Percentiles rank a stretch among this genome's conserved stretches.
Conservation (phyloP, 2,888 invertebrate genomes). For the Dynastes hyllus region DNA sequence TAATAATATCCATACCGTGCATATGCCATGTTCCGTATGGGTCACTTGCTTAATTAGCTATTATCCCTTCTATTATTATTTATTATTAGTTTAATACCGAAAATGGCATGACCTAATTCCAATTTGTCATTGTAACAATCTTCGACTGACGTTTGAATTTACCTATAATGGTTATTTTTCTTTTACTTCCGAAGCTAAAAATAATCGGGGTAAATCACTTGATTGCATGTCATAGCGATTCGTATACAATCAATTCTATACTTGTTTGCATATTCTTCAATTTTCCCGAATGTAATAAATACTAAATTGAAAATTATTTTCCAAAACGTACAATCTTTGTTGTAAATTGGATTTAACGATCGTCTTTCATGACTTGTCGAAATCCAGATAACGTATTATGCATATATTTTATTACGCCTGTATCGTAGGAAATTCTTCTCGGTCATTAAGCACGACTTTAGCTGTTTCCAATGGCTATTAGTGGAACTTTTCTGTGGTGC, state of each 20-base stretch:
- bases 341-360: conserved; percentile 10
- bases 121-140: conserved; percentile 5
- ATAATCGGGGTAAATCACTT: conserved; percentile 25
- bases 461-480: too few species aligned
- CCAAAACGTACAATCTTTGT: not conserved
- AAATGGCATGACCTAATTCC: conserved; percentile 44
- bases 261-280: not conserved
- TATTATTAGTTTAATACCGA: conserved; percentile 53
- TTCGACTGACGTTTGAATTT: too few species aligned
- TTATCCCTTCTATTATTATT: conserved; percentile 50
- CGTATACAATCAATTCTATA: not conserved
- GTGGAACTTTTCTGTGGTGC: too few species aligned
- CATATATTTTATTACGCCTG: too few species aligned
- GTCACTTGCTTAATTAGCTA: conserved; percentile 8
- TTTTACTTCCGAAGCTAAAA: conserved; percentile 21
- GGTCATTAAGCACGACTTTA: too few species aligned
- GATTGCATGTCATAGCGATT: not conserved
- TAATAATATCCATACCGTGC: conserved; percentile 1
- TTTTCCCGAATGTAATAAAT: not conserved
- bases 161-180: not conserved
- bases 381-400: too few species aligned
- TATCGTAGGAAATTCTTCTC: too few species aligned
- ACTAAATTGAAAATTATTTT: not conserved
- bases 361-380: not conserved
- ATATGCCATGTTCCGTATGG: not conserved